Base-by-base conservation (phyloP, 2,888 invertebrate species). In the Hydrotaea diabolus region DNA sequence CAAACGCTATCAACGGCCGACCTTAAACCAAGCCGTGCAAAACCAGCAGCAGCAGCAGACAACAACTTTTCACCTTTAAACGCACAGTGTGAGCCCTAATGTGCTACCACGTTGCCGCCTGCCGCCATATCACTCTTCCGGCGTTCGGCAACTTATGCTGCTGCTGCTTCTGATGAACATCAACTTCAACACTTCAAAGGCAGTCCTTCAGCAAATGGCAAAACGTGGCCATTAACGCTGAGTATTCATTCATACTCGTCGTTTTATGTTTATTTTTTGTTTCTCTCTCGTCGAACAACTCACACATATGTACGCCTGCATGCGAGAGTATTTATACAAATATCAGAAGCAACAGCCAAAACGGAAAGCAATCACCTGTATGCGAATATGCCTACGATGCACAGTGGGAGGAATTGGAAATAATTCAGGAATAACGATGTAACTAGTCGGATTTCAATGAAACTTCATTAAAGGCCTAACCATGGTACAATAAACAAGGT, bases 151-250 rank as follows among this genome's bases (percentile, higher is more conserved):
- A 36, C 78, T 21, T 26, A 76, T 66, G 76, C 43, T 75, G 75
- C 74, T 69, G 59, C 79, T 21, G 19, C 71, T 66, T 73, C 31
- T 71, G 75, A 78, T 69, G 59, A 79, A 53, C 23, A 81, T 31
- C 57, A 76, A 75, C 23, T 73, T 73, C 36, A 77, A 46, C 72
- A 75, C 74, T 66, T 75, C 59, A 71, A 9, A 4, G 9, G 39
- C 53, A 79, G 84, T 82, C 69, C 79, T 82, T 85, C 78, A 82
- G 73, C 75, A 83, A 49, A 72, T 39, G n/a, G 36, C 31, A 66
- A 39, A 62, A 81, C 59, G 62, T 82, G 64, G 36, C 53, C 43
- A 82, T 85, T 69, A 66, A 59, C 9, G 81, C 78, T 83, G 69
- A 76, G 78, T 66, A 75, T 74, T 79, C 74, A 53, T 36, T 43